Evolutionary conservation across 1,140 invertebrate genomes (phyloP).

Genomic region (Psilanteris sp.): DNA sequence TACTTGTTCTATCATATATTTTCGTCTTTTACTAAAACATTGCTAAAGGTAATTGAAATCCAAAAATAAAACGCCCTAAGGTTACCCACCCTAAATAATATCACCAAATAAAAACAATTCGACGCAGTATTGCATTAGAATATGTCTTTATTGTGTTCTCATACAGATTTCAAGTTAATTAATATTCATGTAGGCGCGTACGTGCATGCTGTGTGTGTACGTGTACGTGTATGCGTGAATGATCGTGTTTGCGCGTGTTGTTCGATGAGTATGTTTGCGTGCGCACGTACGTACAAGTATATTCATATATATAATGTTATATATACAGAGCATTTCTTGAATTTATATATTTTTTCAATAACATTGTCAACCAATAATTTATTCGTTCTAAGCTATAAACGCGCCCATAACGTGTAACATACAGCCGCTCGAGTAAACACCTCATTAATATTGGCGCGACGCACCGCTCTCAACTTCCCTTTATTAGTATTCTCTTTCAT

Average conservation of each 20-base stretch:
- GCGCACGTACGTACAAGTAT: conserved; percentile 63
- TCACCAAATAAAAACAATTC: no score
- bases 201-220: conserved; percentile 52
- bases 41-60: no score
- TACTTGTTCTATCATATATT: no score
- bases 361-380: conserved; percentile 79
- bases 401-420: conserved; percentile 62
- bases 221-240: conserved; percentile 22
- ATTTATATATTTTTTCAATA: conserved; percentile 74
- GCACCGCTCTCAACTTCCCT: conserved; percentile 25
- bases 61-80: no score
- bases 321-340: conserved; percentile 72
- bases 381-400: conserved; percentile 67
- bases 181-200: conserved; percentile 68
- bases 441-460: conserved; percentile 42
- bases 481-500: conserved; percentile 31
- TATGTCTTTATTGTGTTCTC: conserved; percentile 74
- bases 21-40: no score
- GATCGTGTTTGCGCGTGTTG: conserved; percentile 38
- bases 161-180: conserved; percentile 72
- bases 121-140: conserved; percentile 60
- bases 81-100: no score
- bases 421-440: conserved; percentile 46
- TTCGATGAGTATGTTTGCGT: conserved; percentile 26
- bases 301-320: conserved; percentile 55